These are phyloP conservation scores for Riparia riparia DNA, from an alignment of 2,113 vertebrate species.

Conservation along the genomic window DNA sequence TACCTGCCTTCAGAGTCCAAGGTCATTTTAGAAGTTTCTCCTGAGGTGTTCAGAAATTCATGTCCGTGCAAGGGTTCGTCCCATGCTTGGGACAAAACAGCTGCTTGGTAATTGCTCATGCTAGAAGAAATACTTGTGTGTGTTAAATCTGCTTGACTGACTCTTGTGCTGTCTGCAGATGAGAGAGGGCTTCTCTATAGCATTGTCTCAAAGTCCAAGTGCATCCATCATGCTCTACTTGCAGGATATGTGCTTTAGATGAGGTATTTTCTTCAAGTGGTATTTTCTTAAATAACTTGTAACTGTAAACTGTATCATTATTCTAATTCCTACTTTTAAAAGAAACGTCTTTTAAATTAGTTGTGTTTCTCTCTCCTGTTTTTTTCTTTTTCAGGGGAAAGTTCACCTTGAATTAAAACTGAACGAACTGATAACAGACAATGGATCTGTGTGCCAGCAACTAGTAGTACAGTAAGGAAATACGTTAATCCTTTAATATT, in stretches of 20 bases:
- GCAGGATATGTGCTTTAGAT: not conserved
- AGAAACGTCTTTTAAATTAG: not conserved
- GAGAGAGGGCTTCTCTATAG: not conserved
- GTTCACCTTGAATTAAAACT: constrained; percentile 96
- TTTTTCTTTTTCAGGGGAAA: constrained; percentile 84
- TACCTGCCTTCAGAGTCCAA: not conserved
- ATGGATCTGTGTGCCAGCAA: constrained; percentile 90
- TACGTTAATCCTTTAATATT: constrained; percentile 6
- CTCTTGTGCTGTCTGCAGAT: not conserved
- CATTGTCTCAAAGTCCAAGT: not conserved
- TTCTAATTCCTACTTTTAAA: not conserved
- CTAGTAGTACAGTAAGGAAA: constrained; percentile 91
- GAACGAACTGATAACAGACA: constrained; percentile 96
- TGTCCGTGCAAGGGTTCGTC: not conserved
- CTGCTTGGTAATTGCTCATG: not conserved
- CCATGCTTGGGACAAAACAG: not conserved
- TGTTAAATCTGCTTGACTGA: not conserved
- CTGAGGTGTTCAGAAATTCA: not conserved
- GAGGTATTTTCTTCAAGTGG: not conserved
- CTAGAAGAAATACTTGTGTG: not conserved
- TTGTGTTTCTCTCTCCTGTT: not conserved
- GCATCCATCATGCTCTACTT: not conserved
- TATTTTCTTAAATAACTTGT: constrained; percentile 5
- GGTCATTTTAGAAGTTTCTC: not conserved
- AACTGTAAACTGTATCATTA: not conserved